Evolutionary conservation across 2,797 vertebrate species (phyloP), one percentile per base, ranked within the genome.

Genomic region (Acanthurus tractus): DNA sequence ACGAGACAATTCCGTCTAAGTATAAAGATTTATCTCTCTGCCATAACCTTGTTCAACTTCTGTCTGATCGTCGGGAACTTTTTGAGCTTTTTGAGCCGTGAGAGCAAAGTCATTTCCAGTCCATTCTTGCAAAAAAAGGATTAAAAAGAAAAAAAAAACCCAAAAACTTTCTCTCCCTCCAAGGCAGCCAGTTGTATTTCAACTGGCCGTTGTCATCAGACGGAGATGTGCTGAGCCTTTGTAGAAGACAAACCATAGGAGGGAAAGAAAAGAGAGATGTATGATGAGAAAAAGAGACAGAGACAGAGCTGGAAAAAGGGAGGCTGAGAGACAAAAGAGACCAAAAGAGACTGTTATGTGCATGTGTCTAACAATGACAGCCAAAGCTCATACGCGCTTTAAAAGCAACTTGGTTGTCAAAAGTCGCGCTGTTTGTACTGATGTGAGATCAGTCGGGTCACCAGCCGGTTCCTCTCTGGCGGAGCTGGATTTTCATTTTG

Each of bases 401-500:
- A 83, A 88, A 84, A 86, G 85, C 84, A 69, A 76, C 79, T 80
- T 49, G 76, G 50, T 88, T 91, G 91, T 93, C 90, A 89, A 83
- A 91, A 86, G 83, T 88, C 85, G 70, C 76, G 85, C 68, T 88
- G 88, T 71, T 71, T 64, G 86, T 69, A 76, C 82, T 90, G 91
- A 91, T 87, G 87, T 70, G 85, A 89, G 89, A 93, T 92, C 88
- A 90, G 86, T 90, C 86, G 79, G 91, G 90, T 92, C 92, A 92
- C 90, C 93, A 93, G 90, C 91, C 89, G 92, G 80, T 85, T 91
- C 78, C 84, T 88, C 81, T 92, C 86, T 85, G 85, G 64, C 68
- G 69, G 83, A 84, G 86, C 85, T 85, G 78, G 84, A 72, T 89
- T 88, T 84, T 73, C 25, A 29, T 78, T 87, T 89, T 91, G 92